Evolutionary conservation across 1,140 invertebrate species (phyloP).

Genomic region (Drosophila parvula): DNA sequence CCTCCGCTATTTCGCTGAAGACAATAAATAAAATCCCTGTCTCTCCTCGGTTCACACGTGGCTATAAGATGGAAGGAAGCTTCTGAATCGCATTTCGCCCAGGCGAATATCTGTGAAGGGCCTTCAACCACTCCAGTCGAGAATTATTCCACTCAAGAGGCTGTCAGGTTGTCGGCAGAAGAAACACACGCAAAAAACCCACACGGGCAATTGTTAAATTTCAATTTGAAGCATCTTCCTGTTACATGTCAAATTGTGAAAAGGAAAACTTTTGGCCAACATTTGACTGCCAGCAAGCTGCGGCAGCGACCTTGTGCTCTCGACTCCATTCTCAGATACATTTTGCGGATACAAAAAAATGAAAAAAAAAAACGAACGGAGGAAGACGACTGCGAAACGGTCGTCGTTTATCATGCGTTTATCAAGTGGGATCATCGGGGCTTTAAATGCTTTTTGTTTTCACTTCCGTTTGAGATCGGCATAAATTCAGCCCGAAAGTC

Average conservation of each 20-base stretch:
- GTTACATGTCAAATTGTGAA: constrained; percentile 48
- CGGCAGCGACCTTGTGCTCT: constrained; percentile 29
- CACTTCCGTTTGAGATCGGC: constrained; percentile 40
- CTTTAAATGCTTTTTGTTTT: constrained; percentile 41
- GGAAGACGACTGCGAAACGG: constrained; percentile 26
- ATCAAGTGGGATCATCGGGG: constrained; percentile 49
- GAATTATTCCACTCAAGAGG: constrained; percentile 51
- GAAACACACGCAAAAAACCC: constrained; percentile 25
- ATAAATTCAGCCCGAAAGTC: constrained; percentile 16
- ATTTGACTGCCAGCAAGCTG: constrained; percentile 44
- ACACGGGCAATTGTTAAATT: constrained; percentile 46
- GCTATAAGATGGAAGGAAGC: constrained; percentile 9
- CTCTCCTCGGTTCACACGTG: constrained; percentile 6
- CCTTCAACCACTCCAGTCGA: constrained; percentile 33
- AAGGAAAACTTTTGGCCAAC: constrained; percentile 48
- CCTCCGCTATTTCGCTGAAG: not conserved
- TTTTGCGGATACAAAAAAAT: constrained; percentile 23
- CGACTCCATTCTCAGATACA: constrained; percentile 24
- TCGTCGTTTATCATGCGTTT: constrained; percentile 75
- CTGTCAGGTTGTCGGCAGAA: constrained; percentile 34
- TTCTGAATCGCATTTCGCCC: constrained; percentile 10
- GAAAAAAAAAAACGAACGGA: constrained; percentile 28
- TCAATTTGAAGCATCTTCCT: constrained; percentile 51
- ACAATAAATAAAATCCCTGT: constrained; percentile 24
- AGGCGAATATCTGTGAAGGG: constrained; percentile 37